Evolutionary conservation across 2,888 invertebrate species (phyloP).

Genomic region (Euclidia mi): DNA sequence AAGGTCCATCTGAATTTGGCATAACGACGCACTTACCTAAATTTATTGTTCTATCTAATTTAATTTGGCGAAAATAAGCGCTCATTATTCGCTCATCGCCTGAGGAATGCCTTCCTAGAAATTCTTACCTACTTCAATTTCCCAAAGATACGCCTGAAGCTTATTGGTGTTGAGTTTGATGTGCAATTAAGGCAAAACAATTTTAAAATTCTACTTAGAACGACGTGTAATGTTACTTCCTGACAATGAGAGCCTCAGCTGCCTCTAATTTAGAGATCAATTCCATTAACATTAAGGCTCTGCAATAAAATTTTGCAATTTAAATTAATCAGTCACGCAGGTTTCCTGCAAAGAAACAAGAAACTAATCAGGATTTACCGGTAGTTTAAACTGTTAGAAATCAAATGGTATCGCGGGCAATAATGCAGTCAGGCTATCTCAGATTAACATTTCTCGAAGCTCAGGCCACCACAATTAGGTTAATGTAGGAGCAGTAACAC

Average conservation of each 20-base stretch:
- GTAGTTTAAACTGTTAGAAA: constrained; percentile 42
- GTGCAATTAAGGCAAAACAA: constrained; percentile 20
- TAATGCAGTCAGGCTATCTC: constrained; percentile 61
- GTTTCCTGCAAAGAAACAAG: constrained; percentile 32
- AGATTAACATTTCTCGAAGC: constrained; percentile 83
- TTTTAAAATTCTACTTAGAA: constrained; percentile 13
- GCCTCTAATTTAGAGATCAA: not conserved
- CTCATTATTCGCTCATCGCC: constrained; percentile 54
- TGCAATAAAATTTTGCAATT: constrained; percentile 29
- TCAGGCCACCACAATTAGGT: constrained; percentile 83
- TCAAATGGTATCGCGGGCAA: constrained; percentile 45
- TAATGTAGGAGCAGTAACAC: constrained; percentile 80
- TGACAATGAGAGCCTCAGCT: not conserved
- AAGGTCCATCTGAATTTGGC: constrained; percentile 45
- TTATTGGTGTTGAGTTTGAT: constrained; percentile 40
- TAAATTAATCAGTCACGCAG: constrained; percentile 20
- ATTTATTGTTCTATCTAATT: constrained; percentile 50
- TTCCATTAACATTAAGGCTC: constrained; percentile 21
- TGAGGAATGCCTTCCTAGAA: constrained; percentile 49
- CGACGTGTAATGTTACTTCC: not conserved
- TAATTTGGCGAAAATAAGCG: constrained; percentile 57
- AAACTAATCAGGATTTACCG: constrained; percentile 24
- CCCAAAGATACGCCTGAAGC: constrained; percentile 34
- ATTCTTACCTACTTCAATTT: constrained; percentile 55
- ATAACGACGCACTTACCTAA: constrained; percentile 43